Percentiles rank a stretch among this genome's conserved stretches.
phyloP scores from a whole-genome alignment of 2,797 vertebrate species.

The Setipinna tenuifilis region DNA sequence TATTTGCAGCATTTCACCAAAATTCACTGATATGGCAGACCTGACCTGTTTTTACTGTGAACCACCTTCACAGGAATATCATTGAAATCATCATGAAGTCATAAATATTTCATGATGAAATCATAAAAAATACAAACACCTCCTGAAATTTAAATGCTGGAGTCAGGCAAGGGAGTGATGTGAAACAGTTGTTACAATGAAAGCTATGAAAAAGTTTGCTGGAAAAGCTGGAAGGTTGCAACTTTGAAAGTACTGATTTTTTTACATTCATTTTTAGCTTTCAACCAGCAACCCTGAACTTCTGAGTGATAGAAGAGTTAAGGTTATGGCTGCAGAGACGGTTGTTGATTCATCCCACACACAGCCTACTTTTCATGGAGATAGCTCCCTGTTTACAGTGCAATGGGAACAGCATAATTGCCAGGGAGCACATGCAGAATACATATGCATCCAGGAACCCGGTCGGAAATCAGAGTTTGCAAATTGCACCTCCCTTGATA shows the following conservation, averaged over 20 bases:
- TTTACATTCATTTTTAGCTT: neutral
- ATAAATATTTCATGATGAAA: neutral
- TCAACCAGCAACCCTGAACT: neutral
- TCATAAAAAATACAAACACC: neutral
- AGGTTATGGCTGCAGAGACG: neutral
- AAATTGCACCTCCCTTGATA: constrained; percentile 26
- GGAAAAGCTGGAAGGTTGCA: neutral
- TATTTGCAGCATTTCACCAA: neutral
- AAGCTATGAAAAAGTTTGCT: neutral
- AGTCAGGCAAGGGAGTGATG: neutral
- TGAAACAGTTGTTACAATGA: neutral
- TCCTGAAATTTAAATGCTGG: neutral
- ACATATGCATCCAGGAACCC: neutral
- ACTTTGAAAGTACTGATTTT: neutral
- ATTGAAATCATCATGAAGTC: neutral
- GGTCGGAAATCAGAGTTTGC: neutral
- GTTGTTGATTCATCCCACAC: constrained; percentile 4
- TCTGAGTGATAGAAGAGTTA: neutral
- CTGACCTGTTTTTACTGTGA: neutral
- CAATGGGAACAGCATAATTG: neutral
- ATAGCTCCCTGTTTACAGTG: constrained; percentile 22
- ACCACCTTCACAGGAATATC: neutral
- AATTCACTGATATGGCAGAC: neutral
- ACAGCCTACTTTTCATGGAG: neutral
- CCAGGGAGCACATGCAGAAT: neutral